Evolutionary conservation across 2,888 invertebrate species (phyloP).

Genomic region (Trissoscelio sp.): DNA sequence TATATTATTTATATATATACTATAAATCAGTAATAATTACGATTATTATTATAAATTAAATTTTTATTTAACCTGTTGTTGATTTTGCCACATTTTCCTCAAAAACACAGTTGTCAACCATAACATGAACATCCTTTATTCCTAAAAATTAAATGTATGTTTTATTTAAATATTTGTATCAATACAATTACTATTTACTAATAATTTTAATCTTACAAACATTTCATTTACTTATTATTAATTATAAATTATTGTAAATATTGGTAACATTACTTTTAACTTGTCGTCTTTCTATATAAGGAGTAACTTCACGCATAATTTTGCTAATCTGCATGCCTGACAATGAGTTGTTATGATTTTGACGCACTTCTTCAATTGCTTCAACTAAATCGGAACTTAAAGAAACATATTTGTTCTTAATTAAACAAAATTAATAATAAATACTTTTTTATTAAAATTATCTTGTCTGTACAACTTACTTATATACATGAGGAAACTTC

Average conservation of each 20-base stretch:
- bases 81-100: not conserved
- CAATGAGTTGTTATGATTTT: conserved; percentile 71
- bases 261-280: conserved; percentile 58
- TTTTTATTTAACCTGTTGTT: not conserved
- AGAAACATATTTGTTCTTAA: too few species aligned
- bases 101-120: not conserved
- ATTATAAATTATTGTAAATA: not conserved
- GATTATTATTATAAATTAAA: not conserved
- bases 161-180: not conserved
- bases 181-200: not conserved
- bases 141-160: conserved; percentile 14
- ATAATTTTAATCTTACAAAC: conserved; percentile 13
- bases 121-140: conserved; percentile 13
- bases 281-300: conserved; percentile 62
- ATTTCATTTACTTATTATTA: conserved; percentile 1
- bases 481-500: conserved; percentile 8
- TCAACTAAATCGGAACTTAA: conserved; percentile 73
- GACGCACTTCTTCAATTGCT: conserved; percentile 71
- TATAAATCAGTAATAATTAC: too few species aligned
- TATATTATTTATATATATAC: too few species aligned
- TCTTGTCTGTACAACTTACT: conserved; percentile 29
- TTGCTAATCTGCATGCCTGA: conserved; percentile 64
- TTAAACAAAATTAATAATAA: not conserved
- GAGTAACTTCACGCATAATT: conserved; percentile 71
- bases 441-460: too few species aligned